Evolutionary conservation across 2,797 vertebrate species (phyloP).

Genomic region (Cyclura pinguis): DNA sequence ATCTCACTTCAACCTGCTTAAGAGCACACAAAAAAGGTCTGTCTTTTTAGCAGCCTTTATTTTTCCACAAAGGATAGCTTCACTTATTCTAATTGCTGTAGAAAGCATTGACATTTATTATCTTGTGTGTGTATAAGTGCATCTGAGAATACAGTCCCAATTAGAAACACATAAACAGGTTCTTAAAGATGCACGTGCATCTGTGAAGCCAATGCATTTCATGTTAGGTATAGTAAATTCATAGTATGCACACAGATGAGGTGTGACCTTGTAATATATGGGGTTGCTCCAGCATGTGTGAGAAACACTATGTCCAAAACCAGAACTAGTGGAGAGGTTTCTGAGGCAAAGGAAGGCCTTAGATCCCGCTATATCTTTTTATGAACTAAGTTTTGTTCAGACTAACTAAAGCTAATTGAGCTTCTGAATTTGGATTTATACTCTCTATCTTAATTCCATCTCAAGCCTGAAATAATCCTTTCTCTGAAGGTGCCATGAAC

Average conservation of each 20-base stretch:
- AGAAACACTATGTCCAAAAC: background rate
- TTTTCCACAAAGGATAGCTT: background rate
- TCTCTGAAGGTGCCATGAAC: conserved; percentile 8
- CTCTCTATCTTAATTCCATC: conserved; percentile 14
- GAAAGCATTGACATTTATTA: background rate
- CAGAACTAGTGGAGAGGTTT: background rate
- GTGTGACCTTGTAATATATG: background rate
- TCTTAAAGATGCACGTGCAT: background rate
- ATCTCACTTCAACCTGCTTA: background rate
- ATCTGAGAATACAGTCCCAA: background rate
- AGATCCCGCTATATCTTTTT: background rate
- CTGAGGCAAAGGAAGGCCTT: background rate
- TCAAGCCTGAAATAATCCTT: background rate
- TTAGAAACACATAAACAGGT: background rate
- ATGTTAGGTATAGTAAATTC: background rate
- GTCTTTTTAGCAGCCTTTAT: background rate
- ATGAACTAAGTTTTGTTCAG: background rate
- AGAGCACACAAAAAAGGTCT: background rate
- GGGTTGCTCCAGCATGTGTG: background rate
- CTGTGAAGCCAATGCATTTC: background rate
- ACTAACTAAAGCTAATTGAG: background rate
- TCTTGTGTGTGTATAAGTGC: background rate
- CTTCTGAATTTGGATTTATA: conserved; percentile 9
- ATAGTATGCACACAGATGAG: background rate
- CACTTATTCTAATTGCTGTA: background rate